phyloP scores from a whole-genome alignment of 2,888 invertebrate genomes.

The Amblyjoppa fuscipennis region DNA sequence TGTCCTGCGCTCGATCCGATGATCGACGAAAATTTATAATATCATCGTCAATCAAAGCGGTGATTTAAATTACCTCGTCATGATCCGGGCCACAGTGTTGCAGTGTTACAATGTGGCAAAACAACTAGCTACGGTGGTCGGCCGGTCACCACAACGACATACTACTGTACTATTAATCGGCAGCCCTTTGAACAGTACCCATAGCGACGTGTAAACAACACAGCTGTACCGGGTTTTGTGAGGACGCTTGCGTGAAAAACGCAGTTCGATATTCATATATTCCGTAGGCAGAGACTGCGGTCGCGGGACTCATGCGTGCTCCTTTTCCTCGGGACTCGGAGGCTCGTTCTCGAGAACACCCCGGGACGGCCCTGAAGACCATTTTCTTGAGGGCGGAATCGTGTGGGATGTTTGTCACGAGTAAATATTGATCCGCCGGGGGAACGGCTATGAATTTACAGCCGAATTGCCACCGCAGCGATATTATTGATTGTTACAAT shows the following conservation, averaged over 20 bases:
- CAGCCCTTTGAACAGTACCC: constrained; percentile 72
- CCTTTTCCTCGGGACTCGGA: not conserved
- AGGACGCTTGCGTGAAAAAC: constrained; percentile 71
- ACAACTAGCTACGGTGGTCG: constrained; percentile 55
- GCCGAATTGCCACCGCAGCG: not conserved
- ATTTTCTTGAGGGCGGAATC: no score
- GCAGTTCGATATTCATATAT: constrained; percentile 48
- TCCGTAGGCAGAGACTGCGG: not conserved
- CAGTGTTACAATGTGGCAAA: constrained; percentile 51
- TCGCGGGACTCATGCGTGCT: not conserved
- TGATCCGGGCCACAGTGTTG: constrained; percentile 49
- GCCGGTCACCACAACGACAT: constrained; percentile 49
- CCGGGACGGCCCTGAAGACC: no score
- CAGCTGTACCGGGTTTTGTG: constrained; percentile 59
- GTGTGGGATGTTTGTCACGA: not conserved
- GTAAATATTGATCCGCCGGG: not conserved
- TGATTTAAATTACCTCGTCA: constrained; percentile 68
- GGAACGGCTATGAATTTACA: not conserved
- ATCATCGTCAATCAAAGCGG: not conserved
- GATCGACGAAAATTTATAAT: not conserved
- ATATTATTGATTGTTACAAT: constrained; percentile 57
- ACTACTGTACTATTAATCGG: constrained; percentile 57
- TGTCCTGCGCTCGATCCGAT: not conserved
- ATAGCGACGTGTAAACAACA: constrained; percentile 78
- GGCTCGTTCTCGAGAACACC: no score